Evolutionary conservation across 2,113 vertebrate species (phyloP).

Genomic region (Mustelus asterias): DNA sequence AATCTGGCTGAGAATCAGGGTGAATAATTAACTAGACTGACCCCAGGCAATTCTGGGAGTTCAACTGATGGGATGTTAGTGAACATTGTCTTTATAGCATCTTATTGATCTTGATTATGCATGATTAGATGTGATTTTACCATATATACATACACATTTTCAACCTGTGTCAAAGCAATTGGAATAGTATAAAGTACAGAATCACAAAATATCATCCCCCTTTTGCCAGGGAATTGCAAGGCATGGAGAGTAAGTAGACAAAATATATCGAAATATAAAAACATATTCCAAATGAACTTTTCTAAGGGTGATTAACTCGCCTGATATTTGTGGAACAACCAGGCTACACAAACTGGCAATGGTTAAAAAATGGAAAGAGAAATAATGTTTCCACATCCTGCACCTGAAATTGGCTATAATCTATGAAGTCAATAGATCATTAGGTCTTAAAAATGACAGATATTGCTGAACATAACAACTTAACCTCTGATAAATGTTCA

Average conservation of each 20-base stretch:
- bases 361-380: not conserved
- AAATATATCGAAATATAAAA: not conserved
- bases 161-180: not conserved
- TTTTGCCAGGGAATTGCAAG: not conserved
- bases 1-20: not conserved
- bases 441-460: not conserved
- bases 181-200: not conserved
- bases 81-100: not conserved
- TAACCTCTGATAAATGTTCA: slow-evolving; percentile 37
- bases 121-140: not conserved
- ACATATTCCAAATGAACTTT: not conserved
- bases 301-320: not conserved
- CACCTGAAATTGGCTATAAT: not conserved
- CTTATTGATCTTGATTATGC: not conserved
- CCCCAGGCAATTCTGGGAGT: not conserved
- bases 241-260: not conserved
- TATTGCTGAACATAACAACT: slow-evolving; percentile 25
- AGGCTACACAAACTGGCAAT: not conserved
- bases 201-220: not conserved
- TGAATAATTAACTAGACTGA: not conserved
- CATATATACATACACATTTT: not conserved
- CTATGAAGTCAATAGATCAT: slow-evolving; percentile 20
- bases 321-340: not conserved
- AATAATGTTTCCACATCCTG: not conserved
- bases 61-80: not conserved